Conservation (phyloP, 1,140 invertebrate genomes). For the Mizuhopecten yessoensis region DNA sequence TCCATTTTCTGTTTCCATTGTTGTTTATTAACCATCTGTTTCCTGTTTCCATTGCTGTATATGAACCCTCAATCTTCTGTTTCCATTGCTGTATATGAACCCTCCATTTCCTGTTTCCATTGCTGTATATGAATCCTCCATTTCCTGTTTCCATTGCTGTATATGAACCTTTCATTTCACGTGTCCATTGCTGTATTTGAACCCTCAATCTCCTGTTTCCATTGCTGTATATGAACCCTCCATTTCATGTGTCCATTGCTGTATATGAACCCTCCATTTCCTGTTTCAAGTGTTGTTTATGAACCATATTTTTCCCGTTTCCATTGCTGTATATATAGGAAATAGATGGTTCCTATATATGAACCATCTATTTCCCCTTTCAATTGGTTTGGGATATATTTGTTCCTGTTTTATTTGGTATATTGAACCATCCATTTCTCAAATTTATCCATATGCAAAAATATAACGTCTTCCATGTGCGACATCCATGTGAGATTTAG, state of each 20-base stretch:
- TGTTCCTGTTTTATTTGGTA: no score
- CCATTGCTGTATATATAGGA: background rate
- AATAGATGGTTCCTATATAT: background rate
- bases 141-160: constrained; percentile 7
- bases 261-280: background rate
- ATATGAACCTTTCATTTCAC: background rate
- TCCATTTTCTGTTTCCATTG: background rate
- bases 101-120: constrained; percentile 10
- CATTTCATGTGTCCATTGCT: background rate
- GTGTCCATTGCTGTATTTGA: background rate
- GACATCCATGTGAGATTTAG: no score
- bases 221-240: background rate
- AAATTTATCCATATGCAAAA: no score
- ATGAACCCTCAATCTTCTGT: background rate
- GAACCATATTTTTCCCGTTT: background rate
- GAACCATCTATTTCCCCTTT: background rate
- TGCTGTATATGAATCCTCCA: constrained; percentile 12
- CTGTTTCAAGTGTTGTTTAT: background rate
- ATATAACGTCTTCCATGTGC: no score
- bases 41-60: constrained; percentile 15
- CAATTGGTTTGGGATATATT: no score
- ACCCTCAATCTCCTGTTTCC: background rate
- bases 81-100: background rate
- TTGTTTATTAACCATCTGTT: background rate
- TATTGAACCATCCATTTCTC: no score